Evolutionary conservation across 2,113 vertebrate genomes (phyloP), one percentile per base, ranked within the genome.

Genomic region (Lamprologus sp.): DNA sequence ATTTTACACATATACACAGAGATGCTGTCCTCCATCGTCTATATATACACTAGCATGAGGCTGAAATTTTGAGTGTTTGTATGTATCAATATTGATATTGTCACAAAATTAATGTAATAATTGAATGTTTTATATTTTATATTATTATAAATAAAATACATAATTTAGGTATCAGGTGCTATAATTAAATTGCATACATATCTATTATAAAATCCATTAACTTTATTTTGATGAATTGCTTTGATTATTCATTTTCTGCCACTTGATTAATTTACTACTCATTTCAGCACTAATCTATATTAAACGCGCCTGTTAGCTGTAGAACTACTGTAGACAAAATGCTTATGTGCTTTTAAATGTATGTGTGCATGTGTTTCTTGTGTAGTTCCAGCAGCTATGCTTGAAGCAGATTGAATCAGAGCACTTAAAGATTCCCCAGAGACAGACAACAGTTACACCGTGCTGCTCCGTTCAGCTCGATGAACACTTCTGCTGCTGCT

Each of bases 391-490:
- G 65, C 2, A 82, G 80, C 54, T 65, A 47, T 1, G 33, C 80
- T 82, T 82, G 85, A 85, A 75, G 84, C 84, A 85, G 77, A 90
- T 40, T 84, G 84, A 90, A 88, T 77, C 37, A 1, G 54, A 93
- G 58, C 84, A 77, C 79, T 91, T 87, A 90, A 88, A 85, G 84
- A 28, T 84, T 83, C 90, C 83, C 81, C 35, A 3, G 86, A 90
- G 90, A 92, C 85, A 87, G 81, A 81, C 84, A 83, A 73, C 79
- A 54, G 77, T 63, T 49, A 10, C 28, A 40, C 17, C 1, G n/a
- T 3, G n/a, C 51, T 49, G 83, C 86, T 90, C 26, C 80, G 7
- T 80, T 54, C 68, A 75, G 79, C 90, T 82, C 4, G 9, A 49
- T 19, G 70, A 73, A 79, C 65, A 9, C 40, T 11, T 45, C 83